Conservation (phyloP, 2,113 vertebrate species). For the Pachypanchax playfairii region DNA sequence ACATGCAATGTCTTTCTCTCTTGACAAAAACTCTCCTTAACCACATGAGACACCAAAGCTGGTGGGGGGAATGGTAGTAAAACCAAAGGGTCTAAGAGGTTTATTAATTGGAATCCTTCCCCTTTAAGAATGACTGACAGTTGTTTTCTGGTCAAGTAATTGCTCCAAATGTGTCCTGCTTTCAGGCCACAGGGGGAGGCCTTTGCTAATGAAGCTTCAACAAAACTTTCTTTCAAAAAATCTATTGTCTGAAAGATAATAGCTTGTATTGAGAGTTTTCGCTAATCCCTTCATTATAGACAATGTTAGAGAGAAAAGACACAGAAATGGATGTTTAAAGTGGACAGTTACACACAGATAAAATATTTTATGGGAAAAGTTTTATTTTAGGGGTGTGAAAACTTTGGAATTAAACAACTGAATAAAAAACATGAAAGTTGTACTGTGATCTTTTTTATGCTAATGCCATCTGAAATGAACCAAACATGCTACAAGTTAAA, state of each 20-base stretch:
- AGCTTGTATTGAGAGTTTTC: slow-evolving; percentile 82
- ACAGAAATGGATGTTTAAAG: slow-evolving; percentile 67
- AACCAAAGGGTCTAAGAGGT: slow-evolving; percentile 86
- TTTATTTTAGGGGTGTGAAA: slow-evolving; percentile 20
- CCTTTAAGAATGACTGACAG: slow-evolving; percentile 96
- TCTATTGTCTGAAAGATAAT: slow-evolving; percentile 90
- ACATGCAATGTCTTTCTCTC: slow-evolving; percentile 65
- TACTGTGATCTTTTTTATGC: too few relatives aligned
- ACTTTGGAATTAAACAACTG: neutral
- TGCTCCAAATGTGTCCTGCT: slow-evolving; percentile 89
- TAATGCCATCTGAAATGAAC: too few relatives aligned
- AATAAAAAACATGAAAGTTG: too few relatives aligned
- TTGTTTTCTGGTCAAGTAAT: slow-evolving; percentile 92
- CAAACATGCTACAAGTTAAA: too few relatives aligned
- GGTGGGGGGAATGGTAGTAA: slow-evolving; percentile 79
- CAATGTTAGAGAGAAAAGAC: slow-evolving; percentile 67
- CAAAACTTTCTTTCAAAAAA: slow-evolving; percentile 87
- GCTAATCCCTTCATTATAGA: slow-evolving; percentile 87
- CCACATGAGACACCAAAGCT: slow-evolving; percentile 60
- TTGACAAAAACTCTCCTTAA: slow-evolving; percentile 62
- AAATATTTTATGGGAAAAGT: slow-evolving; percentile 28
- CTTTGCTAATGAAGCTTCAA: slow-evolving; percentile 82
- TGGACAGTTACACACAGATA: slow-evolving; percentile 53
- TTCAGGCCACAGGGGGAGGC: slow-evolving; percentile 82
- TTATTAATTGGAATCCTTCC: slow-evolving; percentile 91